A percentile compares a stretch with the other conserved stretches of the same genome.
phyloP scores from a whole-genome alignment of 2,797 vertebrate genomes.

The Sitta carolinensis region DNA sequence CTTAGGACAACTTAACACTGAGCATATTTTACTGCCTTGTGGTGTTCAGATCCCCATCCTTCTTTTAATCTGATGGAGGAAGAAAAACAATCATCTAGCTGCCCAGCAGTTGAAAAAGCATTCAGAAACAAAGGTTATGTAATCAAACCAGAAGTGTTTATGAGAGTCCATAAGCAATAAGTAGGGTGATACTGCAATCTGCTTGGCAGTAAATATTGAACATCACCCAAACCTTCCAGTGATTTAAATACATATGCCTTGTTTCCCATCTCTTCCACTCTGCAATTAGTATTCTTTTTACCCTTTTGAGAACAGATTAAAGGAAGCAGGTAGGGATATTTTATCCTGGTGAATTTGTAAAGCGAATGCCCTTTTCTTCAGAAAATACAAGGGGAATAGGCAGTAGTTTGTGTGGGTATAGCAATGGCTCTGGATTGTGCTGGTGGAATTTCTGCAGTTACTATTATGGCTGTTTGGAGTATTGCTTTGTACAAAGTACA shows the following conservation, averaged over 20 bases:
- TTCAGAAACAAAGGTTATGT: background rate
- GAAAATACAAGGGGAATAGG: background rate
- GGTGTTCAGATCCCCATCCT: background rate
- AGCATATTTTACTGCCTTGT: accelerated
- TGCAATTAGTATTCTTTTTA: background rate
- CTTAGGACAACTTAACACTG: too few species aligned
- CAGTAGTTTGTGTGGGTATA: background rate
- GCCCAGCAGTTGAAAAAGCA: background rate
- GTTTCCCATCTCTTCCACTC: background rate
- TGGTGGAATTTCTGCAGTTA: background rate
- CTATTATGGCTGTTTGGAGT: background rate
- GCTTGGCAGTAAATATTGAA: background rate
- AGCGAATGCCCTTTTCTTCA: background rate
- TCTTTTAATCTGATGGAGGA: background rate
- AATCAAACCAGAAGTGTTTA: background rate
- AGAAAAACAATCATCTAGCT: background rate
- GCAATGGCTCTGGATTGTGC: background rate
- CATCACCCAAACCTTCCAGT: background rate
- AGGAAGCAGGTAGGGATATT: background rate
- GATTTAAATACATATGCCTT: background rate
- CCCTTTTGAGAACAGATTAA: background rate
- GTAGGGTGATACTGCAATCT: background rate
- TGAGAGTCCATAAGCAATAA: background rate
- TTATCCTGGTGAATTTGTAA: background rate
- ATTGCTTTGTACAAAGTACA: background rate